Evolutionary conservation across 2,113 vertebrate species (phyloP).

Genomic region (Solenodon paradoxus): DNA sequence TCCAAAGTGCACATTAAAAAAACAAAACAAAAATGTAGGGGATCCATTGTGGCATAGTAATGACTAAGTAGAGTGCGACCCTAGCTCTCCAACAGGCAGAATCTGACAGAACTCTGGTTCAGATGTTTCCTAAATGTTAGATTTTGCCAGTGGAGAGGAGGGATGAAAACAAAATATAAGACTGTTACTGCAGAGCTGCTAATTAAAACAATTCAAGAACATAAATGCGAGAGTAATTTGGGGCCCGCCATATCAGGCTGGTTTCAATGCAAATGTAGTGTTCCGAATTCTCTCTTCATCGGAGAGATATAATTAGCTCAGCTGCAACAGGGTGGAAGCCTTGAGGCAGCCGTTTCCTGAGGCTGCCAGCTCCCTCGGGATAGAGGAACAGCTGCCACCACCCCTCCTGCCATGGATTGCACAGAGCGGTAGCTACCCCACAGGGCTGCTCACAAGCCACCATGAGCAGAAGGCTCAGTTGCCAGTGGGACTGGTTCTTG

Average conservation of each 20-base stretch:
- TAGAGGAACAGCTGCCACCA: slow-evolving; percentile 30
- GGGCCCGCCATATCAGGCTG: slow-evolving; percentile 42
- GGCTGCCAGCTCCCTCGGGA: not conserved
- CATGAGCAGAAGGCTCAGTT: not conserved
- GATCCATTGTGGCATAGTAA: slow-evolving; percentile 23
- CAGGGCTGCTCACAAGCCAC: not conserved
- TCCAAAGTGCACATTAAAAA: not conserved
- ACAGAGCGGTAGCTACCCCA: not conserved
- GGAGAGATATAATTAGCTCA: slow-evolving; percentile 71
- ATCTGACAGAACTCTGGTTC: slow-evolving; percentile 65
- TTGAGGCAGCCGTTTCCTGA: not conserved
- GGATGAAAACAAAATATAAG: slow-evolving; percentile 60
- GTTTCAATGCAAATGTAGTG: slow-evolving; percentile 60
- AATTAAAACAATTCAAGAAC: slow-evolving; percentile 74
- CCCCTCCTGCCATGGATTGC: not conserved
- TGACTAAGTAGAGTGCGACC: slow-evolving; percentile 49
- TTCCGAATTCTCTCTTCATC: slow-evolving; percentile 54
- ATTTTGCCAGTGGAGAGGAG: slow-evolving; percentile 67
- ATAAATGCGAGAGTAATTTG: slow-evolving; percentile 71
- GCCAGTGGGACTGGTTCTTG: not conserved
- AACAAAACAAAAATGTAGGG: not conserved
- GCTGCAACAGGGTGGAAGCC: slow-evolving; percentile 41
- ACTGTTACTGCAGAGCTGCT: slow-evolving; percentile 52
- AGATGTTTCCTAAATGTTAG: slow-evolving; percentile 65
- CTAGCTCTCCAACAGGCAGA: slow-evolving; percentile 51